Percentiles rank a stretch among this genome's conserved stretches.
phyloP scores from a whole-genome alignment of 2,113 vertebrate genomes.

The Chelonoidis abingdonii region DNA sequence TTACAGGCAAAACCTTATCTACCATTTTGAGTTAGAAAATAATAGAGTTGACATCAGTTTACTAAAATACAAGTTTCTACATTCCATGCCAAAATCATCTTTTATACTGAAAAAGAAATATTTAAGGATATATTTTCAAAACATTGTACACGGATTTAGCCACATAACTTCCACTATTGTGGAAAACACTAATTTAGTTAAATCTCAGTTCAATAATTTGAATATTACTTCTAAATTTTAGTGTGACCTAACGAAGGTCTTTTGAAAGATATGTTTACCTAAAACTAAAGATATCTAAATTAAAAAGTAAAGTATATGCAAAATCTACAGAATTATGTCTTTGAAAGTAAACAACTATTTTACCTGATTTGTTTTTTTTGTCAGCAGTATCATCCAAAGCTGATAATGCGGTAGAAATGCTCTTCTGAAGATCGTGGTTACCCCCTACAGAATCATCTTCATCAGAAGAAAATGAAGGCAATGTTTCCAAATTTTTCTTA shows the following conservation, averaged over 20 bases:
- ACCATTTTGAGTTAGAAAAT: neutral
- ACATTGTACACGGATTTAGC: neutral
- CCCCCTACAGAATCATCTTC: conserved; percentile 93
- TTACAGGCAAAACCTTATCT: neutral
- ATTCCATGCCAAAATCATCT: neutral
- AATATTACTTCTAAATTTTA: neutral
- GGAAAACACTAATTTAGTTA: neutral
- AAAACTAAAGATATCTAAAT: neutral
- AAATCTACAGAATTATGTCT: neutral
- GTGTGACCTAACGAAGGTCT: neutral
- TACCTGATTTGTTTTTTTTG: conserved; percentile 89
- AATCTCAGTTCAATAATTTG: neutral
- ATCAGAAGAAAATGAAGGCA: conserved; percentile 95
- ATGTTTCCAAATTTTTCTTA: conserved; percentile 91
- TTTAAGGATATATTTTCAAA: neutral
- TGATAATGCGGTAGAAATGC: conserved; percentile 88
- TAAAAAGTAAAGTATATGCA: neutral
- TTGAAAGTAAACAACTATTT: conserved; percentile 21
- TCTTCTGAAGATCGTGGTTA: conserved; percentile 93
- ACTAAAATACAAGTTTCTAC: neutral
- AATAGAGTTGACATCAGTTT: neutral
- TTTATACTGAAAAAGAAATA: neutral
- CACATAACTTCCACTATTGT: neutral
- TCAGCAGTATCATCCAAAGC: conserved; percentile 89
- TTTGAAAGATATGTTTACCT: neutral